Evolutionary conservation across 2,797 vertebrate genomes (phyloP).

Genomic region (Taenioides sp.): DNA sequence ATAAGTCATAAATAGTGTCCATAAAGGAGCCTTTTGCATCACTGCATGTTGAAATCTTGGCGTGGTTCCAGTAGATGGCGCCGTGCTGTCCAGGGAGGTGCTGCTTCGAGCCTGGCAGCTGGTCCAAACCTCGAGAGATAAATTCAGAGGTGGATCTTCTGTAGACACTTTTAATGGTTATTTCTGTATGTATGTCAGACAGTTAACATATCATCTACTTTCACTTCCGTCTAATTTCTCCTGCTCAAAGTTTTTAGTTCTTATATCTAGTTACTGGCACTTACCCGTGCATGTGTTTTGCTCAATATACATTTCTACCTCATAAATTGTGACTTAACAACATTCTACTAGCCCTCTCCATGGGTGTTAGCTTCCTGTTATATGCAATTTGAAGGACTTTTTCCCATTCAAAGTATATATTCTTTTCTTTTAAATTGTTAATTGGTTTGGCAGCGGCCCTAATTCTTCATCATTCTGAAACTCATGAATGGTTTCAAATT

Average conservation of each 20-base stretch:
- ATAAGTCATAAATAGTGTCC: slow-evolving; percentile 55
- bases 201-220: slow-evolving; percentile 44
- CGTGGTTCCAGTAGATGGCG: slow-evolving; percentile 60
- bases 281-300: background rate
- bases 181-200: slow-evolving; percentile 54
- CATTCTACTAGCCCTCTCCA: too few species aligned
- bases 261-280: background rate
- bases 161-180: slow-evolving; percentile 45
- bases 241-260: background rate
- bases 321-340: too few species aligned
- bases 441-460: too few species aligned
- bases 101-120: slow-evolving; percentile 65
- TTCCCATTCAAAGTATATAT: too few species aligned
- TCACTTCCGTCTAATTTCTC: slow-evolving; percentile 27
- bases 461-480: too few species aligned
- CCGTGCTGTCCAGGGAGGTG: slow-evolving; percentile 59
- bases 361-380: too few species aligned
- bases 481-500: too few species aligned
- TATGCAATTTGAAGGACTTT: too few species aligned
- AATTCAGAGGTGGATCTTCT: slow-evolving; percentile 50
- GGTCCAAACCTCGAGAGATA: slow-evolving; percentile 36
- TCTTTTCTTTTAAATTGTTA: too few species aligned
- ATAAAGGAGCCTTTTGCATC: slow-evolving; percentile 49
- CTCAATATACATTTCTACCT: too few species aligned
- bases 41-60: slow-evolving; percentile 43